These are phyloP conservation scores for Ailuropoda melanoleuca DNA, from an alignment of 2,113 vertebrate species.

Conservation along the genomic window DNA sequence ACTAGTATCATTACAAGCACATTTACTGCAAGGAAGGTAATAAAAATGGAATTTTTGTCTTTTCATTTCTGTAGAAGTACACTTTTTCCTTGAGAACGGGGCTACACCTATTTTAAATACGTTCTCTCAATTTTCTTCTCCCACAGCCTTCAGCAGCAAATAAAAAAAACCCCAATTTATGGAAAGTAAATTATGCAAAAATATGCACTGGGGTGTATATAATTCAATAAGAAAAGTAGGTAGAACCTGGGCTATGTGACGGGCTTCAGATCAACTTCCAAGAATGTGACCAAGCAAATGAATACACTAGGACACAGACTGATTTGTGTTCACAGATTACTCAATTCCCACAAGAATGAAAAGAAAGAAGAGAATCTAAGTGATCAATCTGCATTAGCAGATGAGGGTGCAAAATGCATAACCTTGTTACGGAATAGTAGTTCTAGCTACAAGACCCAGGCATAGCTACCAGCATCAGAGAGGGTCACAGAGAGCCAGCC, in stretches of 20 bases:
- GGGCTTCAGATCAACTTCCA: background rate
- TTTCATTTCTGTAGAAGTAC: background rate
- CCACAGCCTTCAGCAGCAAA: background rate
- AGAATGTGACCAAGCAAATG: background rate
- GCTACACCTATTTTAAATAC: background rate
- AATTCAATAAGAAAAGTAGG: background rate
- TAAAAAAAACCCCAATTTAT: background rate
- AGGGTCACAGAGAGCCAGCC: accelerated
- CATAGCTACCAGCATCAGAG: background rate
- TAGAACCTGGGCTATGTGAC: no score
- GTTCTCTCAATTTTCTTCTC: background rate
- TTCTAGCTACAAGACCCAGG: background rate
- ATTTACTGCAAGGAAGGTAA: background rate
- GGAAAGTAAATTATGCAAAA: background rate
- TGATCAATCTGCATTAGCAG: background rate
- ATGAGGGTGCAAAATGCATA: background rate
- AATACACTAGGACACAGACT: background rate
- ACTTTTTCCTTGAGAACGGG: background rate
- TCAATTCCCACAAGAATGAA: background rate
- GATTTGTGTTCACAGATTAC: background rate
- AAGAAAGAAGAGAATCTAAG: background rate
- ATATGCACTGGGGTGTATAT: background rate
- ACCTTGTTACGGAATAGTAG: background rate
- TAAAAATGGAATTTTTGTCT: background rate
- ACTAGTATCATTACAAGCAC: background rate